Conservation (phyloP, 2,888 invertebrate genomes). For the Druceiella hillmani region DNA sequence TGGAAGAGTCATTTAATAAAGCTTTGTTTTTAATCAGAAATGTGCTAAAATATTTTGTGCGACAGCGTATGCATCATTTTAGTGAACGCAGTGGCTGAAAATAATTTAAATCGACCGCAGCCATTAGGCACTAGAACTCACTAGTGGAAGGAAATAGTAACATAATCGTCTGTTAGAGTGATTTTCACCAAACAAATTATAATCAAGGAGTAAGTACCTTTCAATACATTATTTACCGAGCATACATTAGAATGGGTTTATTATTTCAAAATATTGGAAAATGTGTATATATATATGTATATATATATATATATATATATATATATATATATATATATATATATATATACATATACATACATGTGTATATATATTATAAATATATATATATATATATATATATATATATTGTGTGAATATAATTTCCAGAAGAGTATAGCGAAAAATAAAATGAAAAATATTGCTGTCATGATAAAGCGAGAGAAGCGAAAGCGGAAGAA, state of each 20-base stretch:
- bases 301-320: no score
- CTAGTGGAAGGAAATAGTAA: constrained; percentile 1
- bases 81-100: constrained; percentile 5
- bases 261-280: constrained; percentile 4
- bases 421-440: no score
- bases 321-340: no score
- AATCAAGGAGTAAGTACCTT: constrained; percentile 11
- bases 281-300: no score
- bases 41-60: constrained; percentile 3
- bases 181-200: constrained; percentile 3
- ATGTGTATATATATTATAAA: no score
- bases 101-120: background rate
- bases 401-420: no score
- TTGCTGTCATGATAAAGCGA: no score
- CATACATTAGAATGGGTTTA: no score
- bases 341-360: no score
- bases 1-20: constrained; percentile 4
- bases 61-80: constrained; percentile 5
- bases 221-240: constrained; percentile 6
- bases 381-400: no score
- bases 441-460: no score
- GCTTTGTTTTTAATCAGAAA: constrained; percentile 1
- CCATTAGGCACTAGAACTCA: background rate
- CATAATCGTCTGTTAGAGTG: constrained; percentile 1
- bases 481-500: no score